phyloP scores from a whole-genome alignment of 1,140 invertebrate species.

The Phymorhynchus buccinoides region DNA sequence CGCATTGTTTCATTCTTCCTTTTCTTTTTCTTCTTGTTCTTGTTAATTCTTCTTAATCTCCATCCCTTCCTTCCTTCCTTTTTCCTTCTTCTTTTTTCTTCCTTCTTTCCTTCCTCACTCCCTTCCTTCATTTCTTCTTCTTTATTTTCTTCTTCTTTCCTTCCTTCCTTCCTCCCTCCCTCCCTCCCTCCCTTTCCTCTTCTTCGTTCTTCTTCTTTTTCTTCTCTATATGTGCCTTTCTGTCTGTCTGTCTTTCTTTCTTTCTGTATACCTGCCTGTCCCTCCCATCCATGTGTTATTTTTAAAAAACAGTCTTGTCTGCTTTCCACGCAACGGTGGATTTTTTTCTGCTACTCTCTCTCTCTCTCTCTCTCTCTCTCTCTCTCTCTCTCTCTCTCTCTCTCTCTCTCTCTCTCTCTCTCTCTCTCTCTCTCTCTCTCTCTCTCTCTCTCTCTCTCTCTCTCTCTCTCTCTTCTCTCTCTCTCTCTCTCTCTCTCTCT shows the following conservation, averaged over 20 bases:
- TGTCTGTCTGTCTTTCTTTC: not conserved
- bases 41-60: slow-evolving; percentile 4
- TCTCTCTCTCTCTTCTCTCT: too few relatives aligned
- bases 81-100: slow-evolving; percentile 9
- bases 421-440: slow-evolving; percentile 14
- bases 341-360: not conserved
- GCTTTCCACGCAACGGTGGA: too few relatives aligned
- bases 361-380: slow-evolving; percentile 13
- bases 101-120: not conserved
- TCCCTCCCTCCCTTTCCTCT: not conserved
- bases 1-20: too few relatives aligned
- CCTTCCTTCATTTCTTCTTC: not conserved
- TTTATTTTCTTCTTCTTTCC: not conserved
- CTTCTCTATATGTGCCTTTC: not conserved
- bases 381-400: slow-evolving; percentile 15
- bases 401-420: slow-evolving; percentile 5
- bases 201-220: not conserved
- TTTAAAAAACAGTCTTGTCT: too few relatives aligned
- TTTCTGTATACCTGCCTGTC: not conserved
- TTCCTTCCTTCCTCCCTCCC: not conserved
- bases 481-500: too few relatives aligned
- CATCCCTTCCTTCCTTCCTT: not conserved
- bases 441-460: slow-evolving; percentile 5
- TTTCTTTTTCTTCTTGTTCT: slow-evolving; percentile 4
- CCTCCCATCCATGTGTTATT: not conserved